A percentile compares a stretch with the other conserved stretches of the same genome.
phyloP scores from a whole-genome alignment of 2,797 vertebrate species.

The Chloroceryle inda region DNA sequence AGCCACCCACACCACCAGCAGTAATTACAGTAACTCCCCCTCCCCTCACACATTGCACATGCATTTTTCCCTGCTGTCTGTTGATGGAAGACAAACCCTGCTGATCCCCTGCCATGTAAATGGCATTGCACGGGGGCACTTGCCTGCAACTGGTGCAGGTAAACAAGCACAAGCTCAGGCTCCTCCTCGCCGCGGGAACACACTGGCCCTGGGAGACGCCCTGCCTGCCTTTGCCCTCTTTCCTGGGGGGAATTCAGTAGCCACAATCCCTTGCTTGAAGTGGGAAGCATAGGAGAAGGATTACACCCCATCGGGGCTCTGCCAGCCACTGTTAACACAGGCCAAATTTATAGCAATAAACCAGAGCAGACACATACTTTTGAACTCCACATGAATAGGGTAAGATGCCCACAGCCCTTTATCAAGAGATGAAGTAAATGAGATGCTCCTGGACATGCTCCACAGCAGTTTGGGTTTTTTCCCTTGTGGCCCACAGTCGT shows the following conservation, averaged over 20 bases:
- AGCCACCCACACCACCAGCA: background rate
- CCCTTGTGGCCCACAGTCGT: accelerated
- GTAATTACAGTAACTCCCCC: background rate
- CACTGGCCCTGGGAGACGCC: background rate
- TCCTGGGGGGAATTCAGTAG: background rate
- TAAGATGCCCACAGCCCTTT: background rate
- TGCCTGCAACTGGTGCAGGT: background rate
- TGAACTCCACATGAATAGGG: background rate
- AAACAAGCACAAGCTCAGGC: slow-evolving; percentile 1
- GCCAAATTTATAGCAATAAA: background rate
- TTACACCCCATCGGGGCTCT: background rate
- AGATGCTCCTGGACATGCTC: background rate
- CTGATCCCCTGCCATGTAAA: background rate
- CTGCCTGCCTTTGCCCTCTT: slow-evolving; percentile 23
- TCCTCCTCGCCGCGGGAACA: background rate
- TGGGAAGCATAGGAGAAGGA: background rate
- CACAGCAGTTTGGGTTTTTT: background rate
- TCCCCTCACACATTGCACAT: background rate
- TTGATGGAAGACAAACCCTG: background rate
- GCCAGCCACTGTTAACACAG: background rate
- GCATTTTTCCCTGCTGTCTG: background rate
- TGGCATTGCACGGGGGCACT: background rate
- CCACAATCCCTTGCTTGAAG: slow-evolving; percentile 20
- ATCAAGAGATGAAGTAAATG: background rate
- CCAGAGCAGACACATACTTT: background rate